phyloP scores from a whole-genome alignment of 2,797 vertebrate genomes.

The Aratinga solstitialis region DNA sequence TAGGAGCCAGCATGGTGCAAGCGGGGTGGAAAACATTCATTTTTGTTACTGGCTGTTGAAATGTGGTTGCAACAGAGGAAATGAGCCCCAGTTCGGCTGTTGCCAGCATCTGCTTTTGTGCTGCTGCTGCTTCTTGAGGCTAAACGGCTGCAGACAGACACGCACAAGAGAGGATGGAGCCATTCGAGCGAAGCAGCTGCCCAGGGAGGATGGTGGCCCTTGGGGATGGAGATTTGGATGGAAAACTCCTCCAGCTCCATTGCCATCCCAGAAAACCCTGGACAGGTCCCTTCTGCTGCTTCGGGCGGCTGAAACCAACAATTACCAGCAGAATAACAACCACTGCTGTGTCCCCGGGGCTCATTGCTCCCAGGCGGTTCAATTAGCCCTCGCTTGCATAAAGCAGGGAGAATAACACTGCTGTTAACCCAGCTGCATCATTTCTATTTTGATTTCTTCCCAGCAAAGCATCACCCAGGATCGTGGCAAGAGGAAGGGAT shows the following conservation, averaged over 20 bases:
- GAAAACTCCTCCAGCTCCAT: not conserved
- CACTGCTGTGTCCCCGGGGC: not conserved
- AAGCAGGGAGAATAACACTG: accelerated
- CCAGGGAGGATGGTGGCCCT: not conserved
- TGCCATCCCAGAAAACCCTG: not conserved
- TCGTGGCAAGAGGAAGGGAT: not conserved
- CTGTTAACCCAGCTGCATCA: not conserved
- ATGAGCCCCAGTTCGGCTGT: accelerated
- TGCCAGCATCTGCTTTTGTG: not conserved
- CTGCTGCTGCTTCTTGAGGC: not conserved
- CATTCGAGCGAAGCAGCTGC: accelerated
- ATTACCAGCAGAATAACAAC: not conserved
- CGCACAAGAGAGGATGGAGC: accelerated
- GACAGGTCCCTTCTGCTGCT: not conserved
- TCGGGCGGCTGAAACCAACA: not conserved
- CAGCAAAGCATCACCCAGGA: not conserved
- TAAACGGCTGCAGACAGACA: accelerated
- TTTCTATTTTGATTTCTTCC: not conserved
- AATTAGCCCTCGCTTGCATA: not conserved
- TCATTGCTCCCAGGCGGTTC: not conserved
- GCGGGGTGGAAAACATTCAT: accelerated
- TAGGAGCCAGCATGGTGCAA: accelerated
- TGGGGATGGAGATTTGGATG: not conserved
- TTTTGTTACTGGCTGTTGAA: not conserved
- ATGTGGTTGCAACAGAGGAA: not conserved